Percentiles rank a stretch among this genome's conserved stretches.
phyloP scores from a whole-genome alignment of 2,888 invertebrate species.

The Gnatocerus cornutus region DNA sequence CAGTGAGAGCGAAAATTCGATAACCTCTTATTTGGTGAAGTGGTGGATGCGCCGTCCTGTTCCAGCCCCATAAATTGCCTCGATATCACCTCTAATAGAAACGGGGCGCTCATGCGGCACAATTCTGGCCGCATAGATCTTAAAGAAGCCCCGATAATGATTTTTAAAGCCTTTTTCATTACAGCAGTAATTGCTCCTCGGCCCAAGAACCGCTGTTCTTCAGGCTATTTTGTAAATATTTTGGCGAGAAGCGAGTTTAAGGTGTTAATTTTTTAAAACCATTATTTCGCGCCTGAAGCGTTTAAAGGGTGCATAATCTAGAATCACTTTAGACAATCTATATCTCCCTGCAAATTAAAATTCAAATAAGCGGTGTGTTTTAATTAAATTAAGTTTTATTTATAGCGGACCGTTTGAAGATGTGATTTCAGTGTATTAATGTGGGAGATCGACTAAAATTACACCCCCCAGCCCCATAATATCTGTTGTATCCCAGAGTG shows the following conservation, averaged over 20 bases:
- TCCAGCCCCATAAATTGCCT: constrained; percentile 37
- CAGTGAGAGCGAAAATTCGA: constrained; percentile 38
- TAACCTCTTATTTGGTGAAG: constrained; percentile 45
- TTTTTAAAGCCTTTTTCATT: constrained; percentile 61
- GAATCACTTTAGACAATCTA: background rate
- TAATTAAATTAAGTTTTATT: no score
- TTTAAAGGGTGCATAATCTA: background rate
- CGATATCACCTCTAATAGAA: constrained; percentile 41
- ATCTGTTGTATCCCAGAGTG: constrained; percentile 12
- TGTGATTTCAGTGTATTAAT: background rate
- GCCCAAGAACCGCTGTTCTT: constrained; percentile 40
- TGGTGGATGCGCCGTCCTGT: constrained; percentile 15
- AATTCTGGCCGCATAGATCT: constrained; percentile 49
- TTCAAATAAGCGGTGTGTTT: no score
- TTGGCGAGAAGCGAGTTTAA: constrained; percentile 5
- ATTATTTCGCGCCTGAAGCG: background rate
- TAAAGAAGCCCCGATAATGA: constrained; percentile 58
- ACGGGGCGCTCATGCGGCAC: constrained; percentile 24
- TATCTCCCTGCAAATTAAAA: background rate
- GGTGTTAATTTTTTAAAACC: constrained; percentile 32
- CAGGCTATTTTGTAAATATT: constrained; percentile 43
- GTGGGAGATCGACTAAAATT: constrained; percentile 1
- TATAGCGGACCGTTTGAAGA: background rate
- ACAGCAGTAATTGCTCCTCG: constrained; percentile 54
- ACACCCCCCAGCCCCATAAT: constrained; percentile 13